Evolutionary conservation across 2,797 vertebrate genomes (phyloP), one percentile per base, ranked within the genome.

Genomic region (Ceyx erithaca): DNA sequence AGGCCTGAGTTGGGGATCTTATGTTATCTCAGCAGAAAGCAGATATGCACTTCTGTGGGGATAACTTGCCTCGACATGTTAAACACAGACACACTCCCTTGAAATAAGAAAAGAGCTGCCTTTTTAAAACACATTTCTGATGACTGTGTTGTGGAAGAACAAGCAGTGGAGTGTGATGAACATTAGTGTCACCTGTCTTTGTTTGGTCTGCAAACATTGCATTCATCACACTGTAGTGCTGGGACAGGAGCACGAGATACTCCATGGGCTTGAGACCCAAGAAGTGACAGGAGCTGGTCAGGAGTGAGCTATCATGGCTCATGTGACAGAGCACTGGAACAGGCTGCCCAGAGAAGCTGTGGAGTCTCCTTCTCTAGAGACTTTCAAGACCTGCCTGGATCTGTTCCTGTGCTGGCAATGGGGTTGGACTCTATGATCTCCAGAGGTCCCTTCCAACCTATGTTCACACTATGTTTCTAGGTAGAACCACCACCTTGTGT

Each of bases 161-260:
- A 1, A 90, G 40, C 46, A 84, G 63, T 48, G 67, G 71, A 22
- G 67, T 12, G 26, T 28, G 15, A 63, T 45, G 13, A 69, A 30
- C 26, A 67, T 10, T 3, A 1, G 11, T 18, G 67, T 25, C 30
- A 26, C 0, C 0, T 46, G 35, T 14, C 49, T 57, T 43, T 2
- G 1, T 31, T 3, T 22, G 30, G 33, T 48, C 46, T 85, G 79
- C 37, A 85, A 15, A 77, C 2, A 12, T 10, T 0, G 0, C 51
- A 62, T 30, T 43, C n/a, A 4, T 46, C 41, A 14, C 21, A 37
- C 13, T 17, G 49, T 30, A 25, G 28, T 58, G 45, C 16, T 45
- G 43, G 14, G 55, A 55, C 15, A 63, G 31, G 40, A 62, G 48
- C 57, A 92, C 14, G 62, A 46, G 55, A 31, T 54, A 55, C 1